Conservation (phyloP, 2,797 vertebrate genomes). For the Meda fulgida region DNA sequence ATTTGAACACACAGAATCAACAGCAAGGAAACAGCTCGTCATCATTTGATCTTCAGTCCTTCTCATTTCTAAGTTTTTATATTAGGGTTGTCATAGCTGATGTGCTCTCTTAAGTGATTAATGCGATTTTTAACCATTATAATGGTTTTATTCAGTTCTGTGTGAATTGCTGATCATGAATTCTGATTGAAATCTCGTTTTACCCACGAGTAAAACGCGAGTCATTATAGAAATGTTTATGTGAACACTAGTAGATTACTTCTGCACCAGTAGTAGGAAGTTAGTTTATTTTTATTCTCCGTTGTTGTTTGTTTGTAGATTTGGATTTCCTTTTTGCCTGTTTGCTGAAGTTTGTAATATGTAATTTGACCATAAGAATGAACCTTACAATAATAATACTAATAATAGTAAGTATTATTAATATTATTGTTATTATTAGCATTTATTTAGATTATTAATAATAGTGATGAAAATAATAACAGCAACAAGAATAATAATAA, state of each 20-base stretch:
- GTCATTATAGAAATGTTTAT: background rate
- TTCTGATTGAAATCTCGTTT: background rate
- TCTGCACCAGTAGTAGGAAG: background rate
- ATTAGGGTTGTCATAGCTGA: background rate
- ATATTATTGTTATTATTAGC: background rate
- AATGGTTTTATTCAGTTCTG: background rate
- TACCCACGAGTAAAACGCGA: background rate
- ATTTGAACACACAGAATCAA: slow-evolving; percentile 43
- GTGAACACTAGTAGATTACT: background rate
- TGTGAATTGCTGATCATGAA: background rate
- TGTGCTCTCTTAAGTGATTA: background rate
- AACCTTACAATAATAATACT: background rate
- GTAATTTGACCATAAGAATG: background rate
- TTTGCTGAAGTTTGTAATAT: background rate
- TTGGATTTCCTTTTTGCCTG: background rate
- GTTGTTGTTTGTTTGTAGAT: too few relatives aligned
- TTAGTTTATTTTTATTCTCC: background rate
- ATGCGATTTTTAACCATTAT: background rate
- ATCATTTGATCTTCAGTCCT: slow-evolving; percentile 7
- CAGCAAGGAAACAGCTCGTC: background rate
- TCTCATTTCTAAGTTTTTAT: background rate
- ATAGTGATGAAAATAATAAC: background rate
- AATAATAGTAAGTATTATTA: background rate
- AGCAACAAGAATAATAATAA: background rate
- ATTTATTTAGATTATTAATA: background rate